Percentiles rank a stretch among this genome's conserved stretches.
Evolutionary conservation across 2,888 invertebrate species (phyloP).

Genomic region (Baccha elongata): DNA sequence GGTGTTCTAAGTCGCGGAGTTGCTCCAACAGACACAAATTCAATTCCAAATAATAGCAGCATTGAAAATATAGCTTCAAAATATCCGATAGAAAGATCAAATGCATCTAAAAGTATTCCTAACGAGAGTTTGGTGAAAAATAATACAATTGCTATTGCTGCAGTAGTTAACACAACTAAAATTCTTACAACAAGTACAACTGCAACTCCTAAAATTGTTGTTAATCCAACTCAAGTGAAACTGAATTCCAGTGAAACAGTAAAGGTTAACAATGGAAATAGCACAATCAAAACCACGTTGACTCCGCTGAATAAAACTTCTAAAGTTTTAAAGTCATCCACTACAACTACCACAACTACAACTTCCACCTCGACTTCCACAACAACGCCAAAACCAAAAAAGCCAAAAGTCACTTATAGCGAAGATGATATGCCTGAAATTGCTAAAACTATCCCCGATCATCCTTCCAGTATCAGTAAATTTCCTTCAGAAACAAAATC

Average conservation of each 20-base stretch:
- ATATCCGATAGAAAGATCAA: conserved; percentile 58
- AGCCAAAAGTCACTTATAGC: conserved; percentile 83
- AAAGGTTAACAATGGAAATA: background rate
- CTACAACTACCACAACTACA: conserved; percentile 76
- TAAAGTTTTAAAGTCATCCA: conserved; percentile 9
- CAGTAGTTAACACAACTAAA: conserved; percentile 2
- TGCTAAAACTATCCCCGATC: conserved; percentile 65
- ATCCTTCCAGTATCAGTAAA: conserved; percentile 29
- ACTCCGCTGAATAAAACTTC: conserved; percentile 2
- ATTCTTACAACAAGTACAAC: background rate
- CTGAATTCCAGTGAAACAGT: conserved; percentile 4
- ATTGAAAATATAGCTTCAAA: background rate
- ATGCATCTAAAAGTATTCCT: conserved; percentile 35
- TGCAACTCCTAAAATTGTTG: background rate
- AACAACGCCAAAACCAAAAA: conserved; percentile 82
- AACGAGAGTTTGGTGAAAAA: conserved; percentile 6
- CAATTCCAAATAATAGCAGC: background rate
- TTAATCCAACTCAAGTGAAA: background rate
- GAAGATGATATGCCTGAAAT: conserved; percentile 80
- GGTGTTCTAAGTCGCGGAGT: conserved; percentile 39
- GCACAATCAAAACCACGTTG: background rate
- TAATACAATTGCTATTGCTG: background rate
- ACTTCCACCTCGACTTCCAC: conserved; percentile 78
- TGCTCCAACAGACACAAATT: conserved; percentile 32
- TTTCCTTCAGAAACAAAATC: conserved; percentile 41